phyloP scores from a whole-genome alignment of 2,888 invertebrate species.

The Scotopteryx bipunctaria region DNA sequence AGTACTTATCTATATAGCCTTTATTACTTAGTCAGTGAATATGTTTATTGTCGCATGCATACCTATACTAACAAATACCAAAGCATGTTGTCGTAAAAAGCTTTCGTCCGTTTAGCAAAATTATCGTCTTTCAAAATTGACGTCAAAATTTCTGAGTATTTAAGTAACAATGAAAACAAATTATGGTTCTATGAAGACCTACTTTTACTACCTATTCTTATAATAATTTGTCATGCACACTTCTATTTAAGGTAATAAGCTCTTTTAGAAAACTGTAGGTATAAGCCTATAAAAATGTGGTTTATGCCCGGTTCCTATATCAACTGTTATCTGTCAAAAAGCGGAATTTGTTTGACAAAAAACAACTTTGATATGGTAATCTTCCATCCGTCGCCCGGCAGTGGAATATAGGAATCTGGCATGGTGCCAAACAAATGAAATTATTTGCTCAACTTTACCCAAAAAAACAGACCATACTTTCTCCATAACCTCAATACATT shows the following conservation, averaged over 20 bases:
- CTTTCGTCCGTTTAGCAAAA: slow-evolving; percentile 13
- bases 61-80: slow-evolving; percentile 15
- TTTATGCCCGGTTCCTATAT: no score
- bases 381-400: no score
- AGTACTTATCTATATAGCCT: no score
- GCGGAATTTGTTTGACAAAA: no score
- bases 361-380: no score
- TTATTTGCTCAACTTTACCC: no score
- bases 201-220: slow-evolving; percentile 4
- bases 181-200: slow-evolving; percentile 12
- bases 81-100: neutral
- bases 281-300: no score
- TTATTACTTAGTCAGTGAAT: no score
- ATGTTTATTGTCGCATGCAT: no score
- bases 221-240: slow-evolving; percentile 24
- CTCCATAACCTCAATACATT: slow-evolving; percentile 24
- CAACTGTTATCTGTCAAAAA: no score
- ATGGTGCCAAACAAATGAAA: no score
- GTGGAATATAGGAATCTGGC: no score
- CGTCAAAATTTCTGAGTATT: neutral
- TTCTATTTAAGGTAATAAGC: neutral
- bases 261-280: neutral
- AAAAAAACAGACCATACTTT: slow-evolving; percentile 25
- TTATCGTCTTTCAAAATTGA: slow-evolving; percentile 17
- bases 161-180: slow-evolving; percentile 4